Conservation (phyloP, 2,113 vertebrate species). For the Cololabis saira region DNA sequence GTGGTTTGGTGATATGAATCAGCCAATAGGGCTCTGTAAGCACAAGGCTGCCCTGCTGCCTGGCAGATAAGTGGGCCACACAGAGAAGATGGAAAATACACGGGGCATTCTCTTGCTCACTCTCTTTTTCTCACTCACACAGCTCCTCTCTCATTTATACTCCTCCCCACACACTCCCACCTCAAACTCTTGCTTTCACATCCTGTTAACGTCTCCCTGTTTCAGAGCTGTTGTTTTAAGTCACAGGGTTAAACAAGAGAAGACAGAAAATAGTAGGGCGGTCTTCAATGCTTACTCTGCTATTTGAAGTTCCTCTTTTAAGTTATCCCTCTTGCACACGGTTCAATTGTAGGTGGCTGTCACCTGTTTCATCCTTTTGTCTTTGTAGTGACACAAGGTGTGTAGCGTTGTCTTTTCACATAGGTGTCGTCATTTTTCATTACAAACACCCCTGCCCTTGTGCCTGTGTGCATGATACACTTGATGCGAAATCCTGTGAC, state of each 20-base stretch:
- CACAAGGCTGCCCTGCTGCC: slow-evolving; percentile 60
- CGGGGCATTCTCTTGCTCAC: slow-evolving; percentile 40
- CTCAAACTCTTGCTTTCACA: slow-evolving; percentile 52
- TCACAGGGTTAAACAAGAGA: slow-evolving; percentile 65
- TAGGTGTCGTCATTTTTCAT: slow-evolving; percentile 68
- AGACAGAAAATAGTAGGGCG: slow-evolving; percentile 57
- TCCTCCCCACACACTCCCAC: slow-evolving; percentile 28
- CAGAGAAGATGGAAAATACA: slow-evolving; percentile 65
- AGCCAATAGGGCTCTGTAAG: slow-evolving; percentile 63
- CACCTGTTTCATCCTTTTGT: slow-evolving; percentile 63
- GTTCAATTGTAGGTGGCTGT: slow-evolving; percentile 61
- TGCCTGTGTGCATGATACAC: slow-evolving; percentile 21
- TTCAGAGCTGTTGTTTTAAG: slow-evolving; percentile 59
- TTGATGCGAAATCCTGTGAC: slow-evolving; percentile 58
- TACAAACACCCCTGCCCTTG: slow-evolving; percentile 55
- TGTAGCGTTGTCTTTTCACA: slow-evolving; percentile 45
- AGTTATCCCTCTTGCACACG: slow-evolving; percentile 37
- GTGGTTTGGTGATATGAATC: slow-evolving; percentile 69
- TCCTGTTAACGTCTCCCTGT: slow-evolving; percentile 38
- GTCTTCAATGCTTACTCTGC: slow-evolving; percentile 41
- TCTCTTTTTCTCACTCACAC: slow-evolving; percentile 13
- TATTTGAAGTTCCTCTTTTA: slow-evolving; percentile 65
- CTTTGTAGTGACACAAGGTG: slow-evolving; percentile 66
- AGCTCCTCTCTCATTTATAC: slow-evolving; percentile 23
- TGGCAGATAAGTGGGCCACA: slow-evolving; percentile 72